phyloP scores from a whole-genome alignment of 1,140 invertebrate species.

The Littorina saxatilis region DNA sequence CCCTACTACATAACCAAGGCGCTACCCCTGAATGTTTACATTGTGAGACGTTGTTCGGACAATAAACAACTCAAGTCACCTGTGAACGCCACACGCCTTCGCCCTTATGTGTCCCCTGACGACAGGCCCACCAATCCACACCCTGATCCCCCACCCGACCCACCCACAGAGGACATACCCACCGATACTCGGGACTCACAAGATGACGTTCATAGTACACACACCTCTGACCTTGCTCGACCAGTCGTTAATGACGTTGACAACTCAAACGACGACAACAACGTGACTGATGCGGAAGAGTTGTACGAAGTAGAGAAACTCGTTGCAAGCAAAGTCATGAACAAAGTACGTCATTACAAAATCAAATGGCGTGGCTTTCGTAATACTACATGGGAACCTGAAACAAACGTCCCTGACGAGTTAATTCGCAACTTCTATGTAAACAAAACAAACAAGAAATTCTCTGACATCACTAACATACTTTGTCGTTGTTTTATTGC shows the following conservation, averaged over 20 bases:
- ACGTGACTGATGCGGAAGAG: neutral
- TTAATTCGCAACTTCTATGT: neutral
- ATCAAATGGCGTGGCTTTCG: neutral
- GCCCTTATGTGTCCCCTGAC: neutral
- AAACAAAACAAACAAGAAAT: neutral
- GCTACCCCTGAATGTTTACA: neutral
- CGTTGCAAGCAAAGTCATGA: neutral
- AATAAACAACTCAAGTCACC: neutral
- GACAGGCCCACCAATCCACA: conserved; percentile 10
- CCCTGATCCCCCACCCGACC: neutral
- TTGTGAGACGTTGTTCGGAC: neutral
- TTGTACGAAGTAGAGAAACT: neutral
- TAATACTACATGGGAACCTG: neutral
- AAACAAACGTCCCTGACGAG: neutral
- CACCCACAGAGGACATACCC: neutral
- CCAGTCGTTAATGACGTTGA: neutral
- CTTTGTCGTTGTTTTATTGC: too few species aligned
- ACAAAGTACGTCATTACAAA: neutral
- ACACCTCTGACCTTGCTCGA: neutral
- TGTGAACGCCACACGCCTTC: neutral
- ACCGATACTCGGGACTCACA: neutral
- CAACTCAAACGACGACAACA: neutral
- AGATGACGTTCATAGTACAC: neutral
- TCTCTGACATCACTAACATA: too few species aligned
- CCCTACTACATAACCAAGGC: neutral